Percentiles rank a stretch among this genome's conserved stretches.
Evolutionary conservation across 2,888 invertebrate species (phyloP).

Genomic region (Sphaeridia pumilis): DNA sequence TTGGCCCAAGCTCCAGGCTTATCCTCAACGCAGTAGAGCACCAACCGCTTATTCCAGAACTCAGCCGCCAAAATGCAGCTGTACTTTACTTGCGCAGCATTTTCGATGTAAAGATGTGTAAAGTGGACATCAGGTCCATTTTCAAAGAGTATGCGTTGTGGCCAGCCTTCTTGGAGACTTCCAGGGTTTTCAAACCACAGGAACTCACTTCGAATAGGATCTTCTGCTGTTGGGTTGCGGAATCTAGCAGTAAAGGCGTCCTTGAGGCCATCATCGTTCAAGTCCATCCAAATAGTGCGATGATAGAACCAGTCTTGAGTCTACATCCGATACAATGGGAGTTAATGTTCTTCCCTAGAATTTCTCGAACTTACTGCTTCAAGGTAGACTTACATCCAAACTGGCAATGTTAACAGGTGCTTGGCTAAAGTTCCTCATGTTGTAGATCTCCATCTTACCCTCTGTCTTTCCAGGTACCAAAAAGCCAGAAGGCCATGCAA

Average conservation of each 20-base stretch:
- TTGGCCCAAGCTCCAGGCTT: constrained; percentile 29
- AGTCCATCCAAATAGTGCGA: constrained; percentile 36
- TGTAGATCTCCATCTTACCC: constrained; percentile 36
- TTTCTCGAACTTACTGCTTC: neutral
- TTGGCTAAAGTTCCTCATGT: constrained; percentile 21
- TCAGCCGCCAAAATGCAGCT: constrained; percentile 36
- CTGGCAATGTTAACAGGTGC: constrained; percentile 32
- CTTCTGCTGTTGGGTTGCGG: constrained; percentile 13
- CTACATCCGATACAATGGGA: neutral
- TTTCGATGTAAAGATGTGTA: constrained; percentile 24
- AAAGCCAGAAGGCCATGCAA: constrained; percentile 38
- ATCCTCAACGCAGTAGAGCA: constrained; percentile 33
- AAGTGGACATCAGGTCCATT: constrained; percentile 37
- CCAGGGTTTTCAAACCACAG: constrained; percentile 37
- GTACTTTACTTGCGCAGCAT: constrained; percentile 23
- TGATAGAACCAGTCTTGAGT: constrained; percentile 36
- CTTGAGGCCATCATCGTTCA: constrained; percentile 36
- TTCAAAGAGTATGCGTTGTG: constrained; percentile 30
- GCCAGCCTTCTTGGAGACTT: constrained; percentile 26
- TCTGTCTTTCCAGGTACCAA: constrained; percentile 37
- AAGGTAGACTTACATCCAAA: constrained; percentile 18
- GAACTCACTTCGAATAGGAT: constrained; percentile 17
- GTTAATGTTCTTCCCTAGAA: neutral
- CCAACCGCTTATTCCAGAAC: constrained; percentile 35
- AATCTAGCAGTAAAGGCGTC: constrained; percentile 36